Evolutionary conservation across 37 sponge, comb jelly and placozoan species (phyloP).

Genomic region (Aplysina aerophoba): DNA sequence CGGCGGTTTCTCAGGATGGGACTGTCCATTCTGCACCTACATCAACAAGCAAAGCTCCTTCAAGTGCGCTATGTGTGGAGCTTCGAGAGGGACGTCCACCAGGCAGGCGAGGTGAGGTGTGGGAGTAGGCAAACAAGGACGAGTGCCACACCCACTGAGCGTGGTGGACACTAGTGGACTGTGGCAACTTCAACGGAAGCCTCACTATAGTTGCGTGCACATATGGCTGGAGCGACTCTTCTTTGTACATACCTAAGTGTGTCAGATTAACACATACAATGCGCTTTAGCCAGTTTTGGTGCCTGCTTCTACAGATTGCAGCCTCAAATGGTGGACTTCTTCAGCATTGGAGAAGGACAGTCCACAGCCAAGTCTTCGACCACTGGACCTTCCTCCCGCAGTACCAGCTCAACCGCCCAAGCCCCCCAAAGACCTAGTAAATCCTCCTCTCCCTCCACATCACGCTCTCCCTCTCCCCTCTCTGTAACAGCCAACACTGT

Average conservation of each 20-base stretch:
- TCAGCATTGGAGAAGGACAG: background rate
- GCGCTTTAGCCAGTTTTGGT: too few relatives aligned
- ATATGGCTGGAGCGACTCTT: too few relatives aligned
- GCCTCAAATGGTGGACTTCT: constrained; percentile 19
- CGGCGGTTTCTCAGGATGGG: constrained; percentile 20
- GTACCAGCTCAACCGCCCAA: background rate
- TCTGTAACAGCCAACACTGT: background rate
- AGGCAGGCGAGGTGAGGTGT: constrained; percentile 36
- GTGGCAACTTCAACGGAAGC: too few relatives aligned
- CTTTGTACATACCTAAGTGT: too few relatives aligned
- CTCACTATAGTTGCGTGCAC: too few relatives aligned
- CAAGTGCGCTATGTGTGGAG: constrained; percentile 32
- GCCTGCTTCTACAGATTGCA: background rate
- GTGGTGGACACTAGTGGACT: too few relatives aligned
- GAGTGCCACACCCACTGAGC: too few relatives aligned
- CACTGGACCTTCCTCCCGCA: background rate
- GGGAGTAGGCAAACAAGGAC: too few relatives aligned
- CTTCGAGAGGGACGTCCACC: constrained; percentile 40
- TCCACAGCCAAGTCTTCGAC: background rate
- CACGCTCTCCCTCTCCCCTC: background rate
- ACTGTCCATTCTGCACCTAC: constrained; percentile 38
- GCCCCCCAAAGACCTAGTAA: background rate
- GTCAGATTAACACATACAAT: too few relatives aligned
- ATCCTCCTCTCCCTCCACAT: constrained; percentile 5
- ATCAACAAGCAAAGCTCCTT: constrained; percentile 41